Evolutionary conservation across 2,797 vertebrate species (phyloP).

Genomic region (Nothura maculosa): DNA sequence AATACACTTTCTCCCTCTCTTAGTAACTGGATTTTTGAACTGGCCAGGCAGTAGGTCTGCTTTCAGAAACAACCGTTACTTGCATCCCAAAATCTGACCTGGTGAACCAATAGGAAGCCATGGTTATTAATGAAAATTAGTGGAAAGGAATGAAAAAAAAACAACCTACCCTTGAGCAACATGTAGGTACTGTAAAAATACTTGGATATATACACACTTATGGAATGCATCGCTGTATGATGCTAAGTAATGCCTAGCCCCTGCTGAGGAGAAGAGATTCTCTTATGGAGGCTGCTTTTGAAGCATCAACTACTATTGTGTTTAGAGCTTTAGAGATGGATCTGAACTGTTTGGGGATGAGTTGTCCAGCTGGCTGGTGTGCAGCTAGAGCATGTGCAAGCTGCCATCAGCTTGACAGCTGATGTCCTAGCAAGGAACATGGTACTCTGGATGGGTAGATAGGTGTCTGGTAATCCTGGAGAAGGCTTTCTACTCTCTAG

Average conservation of each 20-base stretch:
- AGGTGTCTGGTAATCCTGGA: background rate
- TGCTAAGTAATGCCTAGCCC: rapidly evolving
- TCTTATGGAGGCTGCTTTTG: rapidly evolving
- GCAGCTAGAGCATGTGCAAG: background rate
- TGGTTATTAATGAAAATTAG: background rate
- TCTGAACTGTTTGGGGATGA: background rate
- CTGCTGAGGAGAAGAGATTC: rapidly evolving
- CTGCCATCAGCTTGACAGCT: background rate
- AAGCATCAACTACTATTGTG: background rate
- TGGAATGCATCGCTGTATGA: rapidly evolving
- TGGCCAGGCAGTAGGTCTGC: background rate
- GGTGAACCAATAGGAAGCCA: background rate
- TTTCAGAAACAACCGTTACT: background rate
- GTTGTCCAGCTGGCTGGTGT: background rate
- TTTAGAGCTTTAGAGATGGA: background rate
- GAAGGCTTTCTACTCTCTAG: background rate
- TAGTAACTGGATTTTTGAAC: background rate
- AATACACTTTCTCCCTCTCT: background rate
- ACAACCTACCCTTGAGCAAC: background rate
- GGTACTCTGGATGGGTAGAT: background rate
- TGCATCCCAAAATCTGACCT: background rate
- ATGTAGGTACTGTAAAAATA: background rate
- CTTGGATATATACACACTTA: rapidly evolving
- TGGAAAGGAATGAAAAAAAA: background rate
- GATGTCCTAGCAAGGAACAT: background rate